A percentile compares a stretch with the other conserved stretches of the same genome.
These are phyloP conservation scores for Neoscelio sp. DNA, from an alignment of 2,888 invertebrate species.

Conservation along the genomic window DNA sequence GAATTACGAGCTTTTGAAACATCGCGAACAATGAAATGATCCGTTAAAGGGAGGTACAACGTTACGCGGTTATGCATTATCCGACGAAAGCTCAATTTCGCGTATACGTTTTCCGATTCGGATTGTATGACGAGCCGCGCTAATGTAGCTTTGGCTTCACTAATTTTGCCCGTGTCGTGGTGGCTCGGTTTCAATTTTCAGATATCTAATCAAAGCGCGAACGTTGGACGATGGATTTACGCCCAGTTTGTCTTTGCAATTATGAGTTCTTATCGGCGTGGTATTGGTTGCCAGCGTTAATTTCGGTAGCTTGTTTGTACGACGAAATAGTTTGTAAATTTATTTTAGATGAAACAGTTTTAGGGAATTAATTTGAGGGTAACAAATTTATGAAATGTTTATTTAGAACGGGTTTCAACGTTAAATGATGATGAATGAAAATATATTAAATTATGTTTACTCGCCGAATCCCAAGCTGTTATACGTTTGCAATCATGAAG, in stretches of 20 bases:
- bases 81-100: constrained; percentile 30
- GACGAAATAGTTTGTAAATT: no score
- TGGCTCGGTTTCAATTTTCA: constrained; percentile 37
- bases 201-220: constrained; percentile 38
- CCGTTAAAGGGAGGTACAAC: constrained; percentile 34
- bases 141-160: constrained; percentile 35
- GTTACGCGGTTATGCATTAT: constrained; percentile 19
- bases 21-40: constrained; percentile 14
- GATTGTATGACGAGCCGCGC: constrained; percentile 10
- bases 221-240: not conserved
- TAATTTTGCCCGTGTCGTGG: constrained; percentile 27
- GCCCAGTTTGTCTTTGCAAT: constrained; percentile 37
- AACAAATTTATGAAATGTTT: not conserved
- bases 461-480: no score
- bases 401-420: no score
- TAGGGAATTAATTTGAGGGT: no score
- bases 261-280: constrained; percentile 30
- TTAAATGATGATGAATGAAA: no score
- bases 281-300: not conserved
- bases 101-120: constrained; percentile 21
- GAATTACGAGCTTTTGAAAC: no score
- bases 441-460: constrained; percentile 16
- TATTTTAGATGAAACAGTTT: no score
- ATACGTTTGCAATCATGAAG: no score
- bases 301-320: no score